phyloP scores from a whole-genome alignment of 2,113 vertebrate genomes.

The Raphicerus campestris region DNA sequence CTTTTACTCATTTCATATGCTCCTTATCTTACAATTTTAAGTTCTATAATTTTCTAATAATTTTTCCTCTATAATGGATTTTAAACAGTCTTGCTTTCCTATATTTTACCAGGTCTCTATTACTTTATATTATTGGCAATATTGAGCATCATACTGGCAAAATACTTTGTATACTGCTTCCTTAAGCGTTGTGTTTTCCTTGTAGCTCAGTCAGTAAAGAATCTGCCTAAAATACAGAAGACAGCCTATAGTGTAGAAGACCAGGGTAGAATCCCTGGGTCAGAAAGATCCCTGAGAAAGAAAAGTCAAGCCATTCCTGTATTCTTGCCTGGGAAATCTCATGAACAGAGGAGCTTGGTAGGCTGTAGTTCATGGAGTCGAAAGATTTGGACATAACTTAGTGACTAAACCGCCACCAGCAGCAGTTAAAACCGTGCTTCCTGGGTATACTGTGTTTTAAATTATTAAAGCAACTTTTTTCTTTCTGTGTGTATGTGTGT shows the following conservation, averaged over 20 bases:
- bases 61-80: background rate
- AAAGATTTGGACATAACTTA: background rate
- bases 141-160: background rate
- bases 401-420: background rate
- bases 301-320: background rate
- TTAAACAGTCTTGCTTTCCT: background rate
- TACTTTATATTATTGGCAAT: background rate
- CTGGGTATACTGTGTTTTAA: background rate
- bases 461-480: background rate
- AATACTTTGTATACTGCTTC: background rate
- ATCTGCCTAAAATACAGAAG: background rate
- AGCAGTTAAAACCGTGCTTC: background rate
- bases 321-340: background rate
- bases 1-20: background rate
- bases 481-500: background rate
- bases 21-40: background rate
- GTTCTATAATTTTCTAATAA: background rate
- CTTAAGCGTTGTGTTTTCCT: background rate
- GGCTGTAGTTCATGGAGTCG: background rate
- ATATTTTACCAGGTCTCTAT: background rate
- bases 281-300: background rate
- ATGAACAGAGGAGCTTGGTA: background rate
- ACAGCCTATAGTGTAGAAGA: background rate
- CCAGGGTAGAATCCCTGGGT: accelerated
- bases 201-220: background rate